These are phyloP conservation scores for Neelides sp. DNA, from an alignment of 1,140 invertebrate species.

Conservation along the genomic window DNA sequence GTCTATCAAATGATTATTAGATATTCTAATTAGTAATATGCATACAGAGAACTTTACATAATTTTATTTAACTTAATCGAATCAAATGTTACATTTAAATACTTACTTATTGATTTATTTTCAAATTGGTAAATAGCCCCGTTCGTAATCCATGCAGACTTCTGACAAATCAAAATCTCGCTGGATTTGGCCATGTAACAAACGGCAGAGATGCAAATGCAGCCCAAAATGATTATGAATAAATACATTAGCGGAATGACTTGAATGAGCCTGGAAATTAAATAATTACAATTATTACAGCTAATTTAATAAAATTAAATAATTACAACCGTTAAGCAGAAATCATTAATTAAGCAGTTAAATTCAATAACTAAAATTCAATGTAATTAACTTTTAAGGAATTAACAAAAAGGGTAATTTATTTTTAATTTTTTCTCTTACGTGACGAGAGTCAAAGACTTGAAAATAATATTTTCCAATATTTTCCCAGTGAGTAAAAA, in stretches of 20 bases:
- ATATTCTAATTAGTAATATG: too few relatives aligned
- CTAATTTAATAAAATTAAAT: neutral
- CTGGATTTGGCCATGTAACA: conserved; percentile 8
- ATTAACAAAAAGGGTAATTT: too few relatives aligned
- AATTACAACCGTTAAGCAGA: neutral
- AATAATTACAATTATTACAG: neutral
- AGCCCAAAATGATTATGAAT: conserved; percentile 13
- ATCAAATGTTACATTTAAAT: conserved; percentile 2
- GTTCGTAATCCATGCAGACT: conserved; percentile 18
- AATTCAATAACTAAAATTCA: too few relatives aligned
- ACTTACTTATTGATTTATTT: neutral
- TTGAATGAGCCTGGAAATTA: conserved; percentile 15
- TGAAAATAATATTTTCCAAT: conserved; percentile 22
- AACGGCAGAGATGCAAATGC: conserved; percentile 8
- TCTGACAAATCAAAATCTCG: conserved; percentile 1
- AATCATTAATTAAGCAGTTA: too few relatives aligned
- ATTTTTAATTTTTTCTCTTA: too few relatives aligned
- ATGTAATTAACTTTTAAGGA: too few relatives aligned
- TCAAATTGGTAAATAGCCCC: conserved; percentile 13
- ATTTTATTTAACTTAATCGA: too few relatives aligned
- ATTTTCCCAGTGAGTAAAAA: conserved; percentile 8
- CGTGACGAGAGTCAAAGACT: conserved; percentile 21
- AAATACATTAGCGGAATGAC: conserved; percentile 23
- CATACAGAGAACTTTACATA: too few relatives aligned
- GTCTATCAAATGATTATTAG: too few relatives aligned